Conservation (phyloP, 2,113 vertebrate genomes). For the Chinchilla lanigera region DNA sequence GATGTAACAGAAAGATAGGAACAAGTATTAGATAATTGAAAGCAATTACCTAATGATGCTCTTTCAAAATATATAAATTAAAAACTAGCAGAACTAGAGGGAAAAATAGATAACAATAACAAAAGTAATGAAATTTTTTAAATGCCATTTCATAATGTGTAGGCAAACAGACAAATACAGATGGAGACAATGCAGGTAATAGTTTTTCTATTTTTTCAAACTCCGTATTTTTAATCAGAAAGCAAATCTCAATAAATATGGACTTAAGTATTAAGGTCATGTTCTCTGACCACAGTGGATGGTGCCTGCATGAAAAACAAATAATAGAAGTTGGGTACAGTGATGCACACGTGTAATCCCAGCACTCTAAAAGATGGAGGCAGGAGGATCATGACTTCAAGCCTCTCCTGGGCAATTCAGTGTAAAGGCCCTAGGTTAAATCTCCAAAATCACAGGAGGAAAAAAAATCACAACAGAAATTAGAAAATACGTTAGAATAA, state of each 20-base stretch:
- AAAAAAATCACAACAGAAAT: neutral
- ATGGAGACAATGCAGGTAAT: neutral
- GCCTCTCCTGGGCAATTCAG: neutral
- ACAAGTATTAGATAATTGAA: neutral
- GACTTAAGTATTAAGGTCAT: neutral
- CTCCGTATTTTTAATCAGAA: neutral
- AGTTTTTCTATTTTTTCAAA: conserved; percentile 25
- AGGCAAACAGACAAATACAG: neutral
- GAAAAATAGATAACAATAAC: neutral
- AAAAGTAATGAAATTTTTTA: neutral
- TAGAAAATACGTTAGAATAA: conserved; percentile 3
- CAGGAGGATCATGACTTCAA: neutral
- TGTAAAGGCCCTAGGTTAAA: neutral
- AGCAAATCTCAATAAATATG: neutral
- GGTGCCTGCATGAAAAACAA: neutral
- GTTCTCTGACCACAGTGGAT: neutral
- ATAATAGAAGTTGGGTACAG: neutral
- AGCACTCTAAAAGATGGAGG: neutral
- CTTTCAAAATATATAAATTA: neutral
- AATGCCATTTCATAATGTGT: neutral
- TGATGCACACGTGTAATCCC: neutral
- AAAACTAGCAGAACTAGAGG: neutral
- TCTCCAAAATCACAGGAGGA: neutral
- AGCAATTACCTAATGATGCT: neutral
- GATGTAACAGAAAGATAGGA: neutral